phyloP scores from a whole-genome alignment of 2,888 invertebrate genomes.

The Oconnorella tubifera region DNA sequence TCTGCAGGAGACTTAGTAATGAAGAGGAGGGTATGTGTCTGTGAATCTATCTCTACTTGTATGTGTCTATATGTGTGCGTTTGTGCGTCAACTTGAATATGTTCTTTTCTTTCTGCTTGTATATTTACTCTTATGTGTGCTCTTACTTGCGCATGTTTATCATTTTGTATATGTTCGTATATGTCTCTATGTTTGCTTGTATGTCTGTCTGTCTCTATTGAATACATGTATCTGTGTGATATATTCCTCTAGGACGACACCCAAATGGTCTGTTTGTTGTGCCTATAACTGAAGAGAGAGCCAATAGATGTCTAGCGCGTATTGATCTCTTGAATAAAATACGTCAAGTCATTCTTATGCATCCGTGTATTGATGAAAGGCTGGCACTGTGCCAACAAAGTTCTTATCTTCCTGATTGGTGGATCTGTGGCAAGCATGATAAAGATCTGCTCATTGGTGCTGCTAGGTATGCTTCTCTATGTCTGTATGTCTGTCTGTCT shows the following conservation, averaged over 20 bases:
- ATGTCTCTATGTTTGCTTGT: too few relatives aligned
- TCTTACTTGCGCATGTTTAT: too few relatives aligned
- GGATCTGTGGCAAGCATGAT: slow-evolving; percentile 91
- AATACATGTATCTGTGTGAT: background rate
- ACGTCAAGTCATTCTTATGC: slow-evolving; percentile 82
- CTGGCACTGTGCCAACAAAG: slow-evolving; percentile 80
- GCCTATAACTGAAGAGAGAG: slow-evolving; percentile 85
- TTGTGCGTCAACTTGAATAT: background rate
- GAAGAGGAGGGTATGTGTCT: slow-evolving; percentile 23
- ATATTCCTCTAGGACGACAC: slow-evolving; percentile 37
- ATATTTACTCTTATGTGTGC: background rate
- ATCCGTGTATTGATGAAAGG: slow-evolving; percentile 79
- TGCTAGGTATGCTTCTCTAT: too few relatives aligned
- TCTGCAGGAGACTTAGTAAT: slow-evolving; percentile 64
- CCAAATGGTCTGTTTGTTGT: slow-evolving; percentile 65
- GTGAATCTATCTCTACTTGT: too few relatives aligned
- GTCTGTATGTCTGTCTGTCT: too few relatives aligned
- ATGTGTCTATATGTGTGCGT: too few relatives aligned
- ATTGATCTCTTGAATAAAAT: slow-evolving; percentile 89
- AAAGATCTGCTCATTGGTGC: slow-evolving; percentile 87
- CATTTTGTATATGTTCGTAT: too few relatives aligned
- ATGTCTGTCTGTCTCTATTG: too few relatives aligned
- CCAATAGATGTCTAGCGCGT: slow-evolving; percentile 84
- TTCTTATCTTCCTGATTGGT: slow-evolving; percentile 93
- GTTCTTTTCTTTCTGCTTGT: background rate